Evolutionary conservation across 2,113 vertebrate genomes (phyloP).

Genomic region (Nyctereutes procyonoides): DNA sequence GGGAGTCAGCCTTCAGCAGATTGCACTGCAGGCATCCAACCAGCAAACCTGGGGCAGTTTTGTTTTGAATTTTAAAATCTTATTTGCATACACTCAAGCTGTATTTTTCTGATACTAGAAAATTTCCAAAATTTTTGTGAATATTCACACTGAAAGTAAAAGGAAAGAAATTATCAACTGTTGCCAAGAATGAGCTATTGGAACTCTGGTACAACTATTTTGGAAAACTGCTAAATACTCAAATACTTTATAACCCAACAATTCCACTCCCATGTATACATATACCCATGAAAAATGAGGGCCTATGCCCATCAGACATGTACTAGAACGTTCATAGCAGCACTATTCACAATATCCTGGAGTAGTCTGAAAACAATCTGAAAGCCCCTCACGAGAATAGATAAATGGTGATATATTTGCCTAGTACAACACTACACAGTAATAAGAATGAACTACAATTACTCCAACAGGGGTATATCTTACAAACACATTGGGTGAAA

Average conservation of each 20-base stretch:
- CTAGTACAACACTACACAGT: background rate
- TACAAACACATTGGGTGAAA: background rate
- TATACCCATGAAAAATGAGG: background rate
- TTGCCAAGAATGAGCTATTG: background rate
- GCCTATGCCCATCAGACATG: background rate
- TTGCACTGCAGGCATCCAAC: background rate
- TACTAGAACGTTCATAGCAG: background rate
- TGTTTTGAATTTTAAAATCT: background rate
- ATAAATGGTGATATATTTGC: background rate
- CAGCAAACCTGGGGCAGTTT: background rate
- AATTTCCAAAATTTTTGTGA: no score
- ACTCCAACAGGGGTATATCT: background rate
- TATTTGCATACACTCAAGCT: background rate
- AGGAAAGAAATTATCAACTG: background rate
- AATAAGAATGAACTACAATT: background rate
- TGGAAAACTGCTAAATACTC: constrained; percentile 25
- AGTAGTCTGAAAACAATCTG: background rate
- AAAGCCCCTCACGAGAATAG: background rate
- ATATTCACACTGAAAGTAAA: background rate
- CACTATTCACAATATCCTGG: background rate
- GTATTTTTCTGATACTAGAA: no score
- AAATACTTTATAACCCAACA: background rate
- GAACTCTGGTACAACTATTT: background rate
- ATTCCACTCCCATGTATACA: background rate
- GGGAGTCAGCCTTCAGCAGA: background rate